Evolutionary conservation across 2,888 invertebrate species (phyloP).

Genomic region (Chouioia cunea): DNA sequence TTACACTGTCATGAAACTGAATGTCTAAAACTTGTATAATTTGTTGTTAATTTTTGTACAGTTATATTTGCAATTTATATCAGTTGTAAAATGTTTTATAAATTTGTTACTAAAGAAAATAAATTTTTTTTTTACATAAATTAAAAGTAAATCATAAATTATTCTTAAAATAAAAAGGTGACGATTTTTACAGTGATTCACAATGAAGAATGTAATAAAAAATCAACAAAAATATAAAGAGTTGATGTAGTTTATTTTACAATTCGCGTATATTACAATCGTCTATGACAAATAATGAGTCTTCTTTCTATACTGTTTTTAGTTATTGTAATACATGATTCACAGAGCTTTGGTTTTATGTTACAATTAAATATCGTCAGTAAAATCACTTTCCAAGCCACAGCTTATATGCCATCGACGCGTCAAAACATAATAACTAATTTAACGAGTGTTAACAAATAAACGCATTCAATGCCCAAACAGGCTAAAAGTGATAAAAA

Average conservation of each 20-base stretch:
- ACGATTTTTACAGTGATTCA: background rate
- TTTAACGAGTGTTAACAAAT: background rate
- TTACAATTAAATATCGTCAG: constrained; percentile 33
- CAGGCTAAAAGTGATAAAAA: constrained; percentile 17
- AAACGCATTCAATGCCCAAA: constrained; percentile 27
- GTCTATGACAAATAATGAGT: constrained; percentile 47
- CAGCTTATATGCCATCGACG: constrained; percentile 31
- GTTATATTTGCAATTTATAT: background rate
- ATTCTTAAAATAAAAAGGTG: constrained; percentile 2
- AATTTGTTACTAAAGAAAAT: background rate
- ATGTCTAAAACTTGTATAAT: background rate
- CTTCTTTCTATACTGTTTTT: constrained; percentile 30
- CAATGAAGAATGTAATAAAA: no score
- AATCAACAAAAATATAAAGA: no score
- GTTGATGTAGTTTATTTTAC: constrained; percentile 51
- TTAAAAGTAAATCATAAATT: constrained; percentile 3
- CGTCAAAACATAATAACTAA: background rate
- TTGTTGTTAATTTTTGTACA: background rate
- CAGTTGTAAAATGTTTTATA: background rate
- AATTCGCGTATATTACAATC: constrained; percentile 54
- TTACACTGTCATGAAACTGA: constrained; percentile 65
- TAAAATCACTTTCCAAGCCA: constrained; percentile 35
- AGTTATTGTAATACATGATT: constrained; percentile 28
- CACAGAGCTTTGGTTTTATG: constrained; percentile 42
- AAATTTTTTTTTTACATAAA: background rate